These are phyloP conservation scores for Hyalella azteca DNA, from an alignment of 2,888 invertebrate species.

Conservation along the genomic window DNA sequence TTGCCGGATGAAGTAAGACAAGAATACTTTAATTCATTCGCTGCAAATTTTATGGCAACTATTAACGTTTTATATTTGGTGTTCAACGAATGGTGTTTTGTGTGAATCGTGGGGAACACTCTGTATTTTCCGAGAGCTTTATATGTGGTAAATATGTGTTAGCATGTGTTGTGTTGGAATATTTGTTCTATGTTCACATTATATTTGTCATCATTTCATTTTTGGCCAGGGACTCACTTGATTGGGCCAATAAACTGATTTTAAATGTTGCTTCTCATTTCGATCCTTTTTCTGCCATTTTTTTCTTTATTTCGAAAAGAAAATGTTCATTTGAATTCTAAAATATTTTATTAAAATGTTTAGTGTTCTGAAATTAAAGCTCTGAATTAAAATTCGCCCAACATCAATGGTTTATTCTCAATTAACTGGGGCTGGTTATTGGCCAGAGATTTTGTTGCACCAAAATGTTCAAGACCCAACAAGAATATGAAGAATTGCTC, in stretches of 20 bases:
- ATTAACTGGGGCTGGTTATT: no score
- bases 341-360: no score
- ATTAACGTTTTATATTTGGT: not conserved
- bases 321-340: no score
- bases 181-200: not conserved
- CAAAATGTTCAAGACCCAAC: no score
- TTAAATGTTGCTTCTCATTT: not conserved
- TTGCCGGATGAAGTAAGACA: not conserved
- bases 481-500: no score
- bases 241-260: conserved; percentile 4
- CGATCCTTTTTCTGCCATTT: no score
- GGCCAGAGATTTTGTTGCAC: no score
- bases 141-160: not conserved
- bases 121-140: not conserved
- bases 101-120: not conserved
- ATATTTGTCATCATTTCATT: not conserved
- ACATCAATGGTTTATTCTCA: no score
- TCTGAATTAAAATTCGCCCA: no score
- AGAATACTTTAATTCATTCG: not conserved
- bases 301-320: no score
- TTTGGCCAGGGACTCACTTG: not conserved
- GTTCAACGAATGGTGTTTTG: not conserved
- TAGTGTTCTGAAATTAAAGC: no score
- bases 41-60: not conserved
- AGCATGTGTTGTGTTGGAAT: not conserved